Conservation (phyloP, 2,797 vertebrate genomes). For the Sternarchorhynchus goeldii region DNA sequence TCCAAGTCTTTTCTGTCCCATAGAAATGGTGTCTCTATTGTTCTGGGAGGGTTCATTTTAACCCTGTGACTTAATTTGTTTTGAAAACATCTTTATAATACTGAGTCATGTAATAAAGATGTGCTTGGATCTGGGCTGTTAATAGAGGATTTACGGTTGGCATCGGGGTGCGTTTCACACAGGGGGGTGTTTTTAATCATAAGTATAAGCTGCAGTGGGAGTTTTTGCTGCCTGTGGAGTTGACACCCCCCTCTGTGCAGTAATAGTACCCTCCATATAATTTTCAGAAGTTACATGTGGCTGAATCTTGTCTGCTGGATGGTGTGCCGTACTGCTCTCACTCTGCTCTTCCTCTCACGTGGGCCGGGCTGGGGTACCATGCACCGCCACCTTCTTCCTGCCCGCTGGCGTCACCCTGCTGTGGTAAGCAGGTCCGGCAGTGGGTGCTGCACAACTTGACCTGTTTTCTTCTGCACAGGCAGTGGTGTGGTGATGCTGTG, state of each 20-base stretch:
- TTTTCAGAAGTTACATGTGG: constrained; percentile 54
- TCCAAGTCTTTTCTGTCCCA: constrained; percentile 11
- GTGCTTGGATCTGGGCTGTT: constrained; percentile 48
- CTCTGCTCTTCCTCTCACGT: constrained; percentile 17
- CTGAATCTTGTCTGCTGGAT: constrained; percentile 44
- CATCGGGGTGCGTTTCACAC: constrained; percentile 36
- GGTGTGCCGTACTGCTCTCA: constrained; percentile 17
- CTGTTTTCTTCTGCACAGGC: constrained; percentile 12
- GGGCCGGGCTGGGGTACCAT: constrained; percentile 13
- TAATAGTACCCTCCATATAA: constrained; percentile 54
- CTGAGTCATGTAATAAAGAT: constrained; percentile 46
- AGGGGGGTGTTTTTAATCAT: constrained; percentile 43
- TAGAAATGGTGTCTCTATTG: constrained; percentile 19
- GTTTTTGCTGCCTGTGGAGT: constrained; percentile 40
- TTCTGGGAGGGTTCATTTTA: constrained; percentile 42
- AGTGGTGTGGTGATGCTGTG: constrained; percentile 26
- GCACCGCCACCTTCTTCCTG: background rate
- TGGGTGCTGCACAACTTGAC: constrained; percentile 7
- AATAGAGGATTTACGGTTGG: constrained; percentile 47
- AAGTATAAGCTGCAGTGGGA: constrained; percentile 51
- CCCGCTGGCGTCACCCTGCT: constrained; percentile 4
- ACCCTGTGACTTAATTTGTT: constrained; percentile 45
- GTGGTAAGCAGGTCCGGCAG: constrained; percentile 4
- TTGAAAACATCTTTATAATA: constrained; percentile 48
- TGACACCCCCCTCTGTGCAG: constrained; percentile 42